phyloP scores from a whole-genome alignment of 2,113 vertebrate genomes.

The Hemichromis elongatus region DNA sequence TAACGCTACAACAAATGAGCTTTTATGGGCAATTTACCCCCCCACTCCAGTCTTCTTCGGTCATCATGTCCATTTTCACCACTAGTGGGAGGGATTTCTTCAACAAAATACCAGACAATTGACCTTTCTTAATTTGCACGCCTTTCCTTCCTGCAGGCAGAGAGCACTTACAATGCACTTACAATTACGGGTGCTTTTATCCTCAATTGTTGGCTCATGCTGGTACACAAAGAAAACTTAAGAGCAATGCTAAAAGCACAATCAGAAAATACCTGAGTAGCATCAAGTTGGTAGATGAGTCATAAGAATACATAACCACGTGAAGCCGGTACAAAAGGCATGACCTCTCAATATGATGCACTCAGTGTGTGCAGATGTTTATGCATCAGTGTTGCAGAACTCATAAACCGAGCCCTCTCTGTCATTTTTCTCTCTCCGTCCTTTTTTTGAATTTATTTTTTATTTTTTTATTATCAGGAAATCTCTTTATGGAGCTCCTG shows the following conservation, averaged over 20 bases:
- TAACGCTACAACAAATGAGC: not conserved
- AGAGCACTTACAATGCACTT: not conserved
- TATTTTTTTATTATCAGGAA: constrained; percentile 16
- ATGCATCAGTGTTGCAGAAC: not conserved
- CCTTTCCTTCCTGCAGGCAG: not conserved
- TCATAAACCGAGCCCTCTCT: not conserved
- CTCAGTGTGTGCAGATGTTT: not conserved
- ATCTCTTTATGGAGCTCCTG: constrained; percentile 48
- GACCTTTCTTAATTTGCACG: constrained; percentile 19
- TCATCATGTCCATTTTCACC: not conserved
- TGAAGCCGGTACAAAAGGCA: not conserved
- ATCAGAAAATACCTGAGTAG: not conserved
- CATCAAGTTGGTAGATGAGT: not conserved
- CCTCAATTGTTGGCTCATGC: not conserved
- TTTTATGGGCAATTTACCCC: not conserved
- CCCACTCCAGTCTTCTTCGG: not conserved
- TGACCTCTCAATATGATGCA: not conserved
- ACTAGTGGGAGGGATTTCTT: not conserved
- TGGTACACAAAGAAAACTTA: not conserved
- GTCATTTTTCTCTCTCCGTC: not conserved
- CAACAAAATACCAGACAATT: not conserved
- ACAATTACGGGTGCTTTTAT: not conserved
- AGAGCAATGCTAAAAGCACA: not conserved
- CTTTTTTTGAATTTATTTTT: not conserved
- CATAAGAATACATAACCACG: not conserved